Conservation (phyloP, 2,888 invertebrate genomes). For the Coleophora deauratella region DNA sequence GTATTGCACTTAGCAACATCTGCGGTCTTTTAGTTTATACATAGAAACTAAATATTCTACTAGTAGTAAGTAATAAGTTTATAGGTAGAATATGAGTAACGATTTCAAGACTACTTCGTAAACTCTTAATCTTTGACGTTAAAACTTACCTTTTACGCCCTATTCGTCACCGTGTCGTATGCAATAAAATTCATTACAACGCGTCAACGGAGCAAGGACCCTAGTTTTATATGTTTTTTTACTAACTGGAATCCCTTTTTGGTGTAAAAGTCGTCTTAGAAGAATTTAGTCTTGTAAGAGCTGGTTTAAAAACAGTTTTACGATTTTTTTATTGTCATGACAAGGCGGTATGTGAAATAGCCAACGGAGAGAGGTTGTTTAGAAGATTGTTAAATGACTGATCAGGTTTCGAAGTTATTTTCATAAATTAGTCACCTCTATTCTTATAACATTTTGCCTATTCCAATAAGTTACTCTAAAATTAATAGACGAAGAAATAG, state of each 20-base stretch:
- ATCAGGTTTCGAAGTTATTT: no score
- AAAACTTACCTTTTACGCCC: constrained; percentile 36
- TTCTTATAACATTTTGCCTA: no score
- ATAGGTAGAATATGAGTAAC: no score
- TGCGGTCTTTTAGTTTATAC: no score
- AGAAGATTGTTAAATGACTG: no score
- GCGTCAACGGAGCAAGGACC: constrained; percentile 54
- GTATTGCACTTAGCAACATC: no score
- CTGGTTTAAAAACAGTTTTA: constrained; percentile 43
- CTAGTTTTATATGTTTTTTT: constrained; percentile 40
- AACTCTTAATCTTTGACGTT: constrained; percentile 25
- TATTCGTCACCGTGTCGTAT: constrained; percentile 57
- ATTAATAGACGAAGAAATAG: no score
- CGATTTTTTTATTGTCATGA: constrained; percentile 39
- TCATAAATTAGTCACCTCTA: no score
- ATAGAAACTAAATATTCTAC: no score
- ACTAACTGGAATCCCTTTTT: constrained; percentile 45
- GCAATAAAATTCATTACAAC: constrained; percentile 55
- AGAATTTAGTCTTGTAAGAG: constrained; percentile 47
- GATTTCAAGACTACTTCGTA: no score
- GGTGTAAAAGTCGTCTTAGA: constrained; percentile 37
- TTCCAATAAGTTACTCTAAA: no score
- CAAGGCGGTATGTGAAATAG: background rate
- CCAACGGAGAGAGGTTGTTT: background rate
- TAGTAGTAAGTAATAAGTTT: no score